Base-by-base conservation (phyloP, 2,888 invertebrate genomes). In the Cordilura impudica region DNA sequence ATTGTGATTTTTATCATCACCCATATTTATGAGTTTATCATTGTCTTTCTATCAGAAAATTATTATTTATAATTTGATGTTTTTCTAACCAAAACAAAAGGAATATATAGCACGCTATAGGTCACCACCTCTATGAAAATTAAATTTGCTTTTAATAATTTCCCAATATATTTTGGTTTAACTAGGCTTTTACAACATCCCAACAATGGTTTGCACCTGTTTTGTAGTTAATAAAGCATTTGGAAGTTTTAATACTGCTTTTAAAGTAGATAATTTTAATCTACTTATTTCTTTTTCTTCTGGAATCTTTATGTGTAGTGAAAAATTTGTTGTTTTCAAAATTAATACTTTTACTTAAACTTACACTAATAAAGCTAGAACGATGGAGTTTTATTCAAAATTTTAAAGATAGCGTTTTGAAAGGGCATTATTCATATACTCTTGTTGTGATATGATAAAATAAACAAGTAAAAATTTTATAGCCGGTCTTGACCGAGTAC, bases 51-150 rank as follows among this genome's bases (percentile, higher is more conserved):
- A 70, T 16, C 60, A 51, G 14, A 70, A 60, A 31, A 78, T 75
- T 67, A 81, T 76, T 78, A 39, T 70, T 78, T 78, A 74, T 35
- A 69, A 76, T 71, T 75, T 63, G 21, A 54, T 60, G 54, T 69
- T 67, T 35, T n/a, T 39, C 54, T 56, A 49, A 12, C 63, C 54
- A 65, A 70, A 70, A 70, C 39, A 43, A 39, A 18, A 53, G 31
- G n/a, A n/a, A n/a, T n/a, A 16, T n/a, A 26, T 60, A 53, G 76
- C 82, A 83, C 81, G 83, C 83, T 51, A 83, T 82, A 69, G 83
- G 81, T 83, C 82, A 70, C 65, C 81, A 82, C 82, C 83, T 83
- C 75, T 79, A 71, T 75, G 7, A 72, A 75, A 79, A 67, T 76
- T 65, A 65, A 77, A 82, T 81, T 71, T 58, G 43, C 61, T 29